A percentile compares a stretch with the other conserved stretches of the same genome.
These are phyloP conservation scores for Drosophila aldrichi DNA, from an alignment of 2,888 invertebrate species.

Conservation along the genomic window DNA sequence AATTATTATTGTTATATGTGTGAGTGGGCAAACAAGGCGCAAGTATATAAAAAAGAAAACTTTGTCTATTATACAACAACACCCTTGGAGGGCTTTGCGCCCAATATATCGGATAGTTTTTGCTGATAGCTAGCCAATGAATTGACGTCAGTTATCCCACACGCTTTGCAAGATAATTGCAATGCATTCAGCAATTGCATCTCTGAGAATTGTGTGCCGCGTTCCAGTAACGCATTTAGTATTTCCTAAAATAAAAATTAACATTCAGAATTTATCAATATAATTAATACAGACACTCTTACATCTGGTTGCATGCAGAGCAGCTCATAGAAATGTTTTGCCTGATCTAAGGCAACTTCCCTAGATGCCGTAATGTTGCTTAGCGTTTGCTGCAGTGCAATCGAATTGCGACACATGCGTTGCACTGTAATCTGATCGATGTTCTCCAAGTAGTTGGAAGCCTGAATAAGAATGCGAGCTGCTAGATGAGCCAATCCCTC, in stretches of 20 bases:
- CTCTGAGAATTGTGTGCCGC: constrained; percentile 94
- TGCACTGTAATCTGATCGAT: constrained; percentile 94
- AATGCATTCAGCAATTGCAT: constrained; percentile 95
- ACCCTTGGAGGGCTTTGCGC: constrained; percentile 89
- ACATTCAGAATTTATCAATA: neutral
- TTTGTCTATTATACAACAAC: constrained; percentile 88
- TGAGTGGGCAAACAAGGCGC: constrained; percentile 40
- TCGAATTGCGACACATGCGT: constrained; percentile 93
- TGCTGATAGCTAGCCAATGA: constrained; percentile 90
- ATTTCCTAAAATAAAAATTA: constrained; percentile 89
- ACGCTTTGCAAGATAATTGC: constrained; percentile 90
- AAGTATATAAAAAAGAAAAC: constrained; percentile 31
- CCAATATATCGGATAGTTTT: constrained; percentile 93
- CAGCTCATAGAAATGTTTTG: constrained; percentile 94
- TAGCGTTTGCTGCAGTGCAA: constrained; percentile 93
- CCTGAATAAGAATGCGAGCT: constrained; percentile 92
- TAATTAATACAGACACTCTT: constrained; percentile 62
- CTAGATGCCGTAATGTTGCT: constrained; percentile 93
- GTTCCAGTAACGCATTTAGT: constrained; percentile 92
- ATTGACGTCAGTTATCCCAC: constrained; percentile 86
- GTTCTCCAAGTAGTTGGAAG: constrained; percentile 91
- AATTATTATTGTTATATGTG: constrained; percentile 49
- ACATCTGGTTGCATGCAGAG: constrained; percentile 93
- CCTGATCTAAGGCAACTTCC: constrained; percentile 94
- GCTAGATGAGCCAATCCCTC: constrained; percentile 94